These are phyloP conservation scores for Drosophila quinaria DNA, from an alignment of 2,888 invertebrate genomes.

Conservation along the genomic window DNA sequence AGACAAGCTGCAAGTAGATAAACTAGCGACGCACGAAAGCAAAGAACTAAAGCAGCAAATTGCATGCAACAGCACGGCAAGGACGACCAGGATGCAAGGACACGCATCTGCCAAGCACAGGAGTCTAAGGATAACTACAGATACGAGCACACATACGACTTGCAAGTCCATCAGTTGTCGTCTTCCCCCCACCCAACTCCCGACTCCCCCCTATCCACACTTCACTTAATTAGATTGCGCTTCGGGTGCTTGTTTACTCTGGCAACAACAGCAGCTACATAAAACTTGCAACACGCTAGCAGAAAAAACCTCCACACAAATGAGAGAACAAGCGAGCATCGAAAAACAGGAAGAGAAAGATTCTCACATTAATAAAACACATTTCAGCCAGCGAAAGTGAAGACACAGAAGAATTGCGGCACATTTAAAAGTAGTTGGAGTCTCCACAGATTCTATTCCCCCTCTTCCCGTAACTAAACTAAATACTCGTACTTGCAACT, in stretches of 20 bases:
- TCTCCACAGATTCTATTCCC: conserved; percentile 4
- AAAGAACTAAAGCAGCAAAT: conserved; percentile 54
- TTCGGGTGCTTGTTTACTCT: conserved; percentile 74
- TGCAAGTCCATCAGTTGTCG: conserved; percentile 54
- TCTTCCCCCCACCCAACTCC: too few species aligned
- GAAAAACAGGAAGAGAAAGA: not conserved
- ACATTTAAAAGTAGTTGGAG: conserved; percentile 53
- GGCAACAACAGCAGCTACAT: conserved; percentile 25
- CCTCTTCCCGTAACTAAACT: not conserved
- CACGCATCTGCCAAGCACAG: conserved; percentile 29
- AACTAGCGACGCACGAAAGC: conserved; percentile 36
- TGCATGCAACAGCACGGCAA: conserved; percentile 61
- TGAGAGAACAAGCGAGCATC: conserved; percentile 43
- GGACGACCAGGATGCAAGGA: conserved; percentile 41
- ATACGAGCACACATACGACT: conserved; percentile 22
- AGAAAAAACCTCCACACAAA: conserved; percentile 48
- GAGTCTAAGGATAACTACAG: conserved; percentile 20
- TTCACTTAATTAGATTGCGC: conserved; percentile 78
- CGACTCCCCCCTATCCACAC: conserved; percentile 39
- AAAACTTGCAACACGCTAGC: not conserved
- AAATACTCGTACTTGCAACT: conserved; percentile 15
- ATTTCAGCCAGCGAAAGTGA: conserved; percentile 63
- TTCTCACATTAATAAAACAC: conserved; percentile 52
- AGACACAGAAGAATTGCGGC: conserved; percentile 43
- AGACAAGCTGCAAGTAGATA: conserved; percentile 27